A percentile compares a stretch with the other conserved stretches of the same genome.
phyloP scores from a whole-genome alignment of 2,888 invertebrate genomes.

The Tenthredo mesomela region DNA sequence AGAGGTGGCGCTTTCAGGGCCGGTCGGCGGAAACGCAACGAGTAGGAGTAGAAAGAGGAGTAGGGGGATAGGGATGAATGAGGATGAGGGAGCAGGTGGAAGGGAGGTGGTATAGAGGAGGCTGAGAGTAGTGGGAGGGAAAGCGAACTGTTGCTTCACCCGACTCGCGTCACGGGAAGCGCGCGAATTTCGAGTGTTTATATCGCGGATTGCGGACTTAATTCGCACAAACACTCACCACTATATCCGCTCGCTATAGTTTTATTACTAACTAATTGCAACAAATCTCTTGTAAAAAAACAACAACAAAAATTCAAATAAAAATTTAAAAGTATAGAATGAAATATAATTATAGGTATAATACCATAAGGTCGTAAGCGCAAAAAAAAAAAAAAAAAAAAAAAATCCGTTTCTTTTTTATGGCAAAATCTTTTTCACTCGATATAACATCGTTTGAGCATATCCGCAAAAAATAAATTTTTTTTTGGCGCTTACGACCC shows the following conservation, averaged over 20 bases:
- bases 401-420: too few relatives aligned
- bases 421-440: too few relatives aligned
- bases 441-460: too few relatives aligned
- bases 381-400: too few relatives aligned
- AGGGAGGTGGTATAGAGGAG: constrained; percentile 20
- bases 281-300: background rate
- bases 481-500: too few relatives aligned
- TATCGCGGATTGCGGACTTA: background rate
- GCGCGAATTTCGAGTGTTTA: constrained; percentile 39
- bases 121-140: constrained; percentile 37
- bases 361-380: too few relatives aligned
- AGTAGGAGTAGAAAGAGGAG: background rate
- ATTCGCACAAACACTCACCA: background rate
- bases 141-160: constrained; percentile 45
- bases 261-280: background rate
- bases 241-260: background rate
- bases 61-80: constrained; percentile 17
- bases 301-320: background rate
- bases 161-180: constrained; percentile 31
- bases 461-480: too few relatives aligned
- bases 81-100: constrained; percentile 16
- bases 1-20: constrained; percentile 58
- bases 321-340: background rate
- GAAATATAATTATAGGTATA: background rate
- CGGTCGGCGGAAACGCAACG: constrained; percentile 47